Evolutionary conservation across 1,140 invertebrate genomes (phyloP).

Genomic region (Panulirus ornatus): DNA sequence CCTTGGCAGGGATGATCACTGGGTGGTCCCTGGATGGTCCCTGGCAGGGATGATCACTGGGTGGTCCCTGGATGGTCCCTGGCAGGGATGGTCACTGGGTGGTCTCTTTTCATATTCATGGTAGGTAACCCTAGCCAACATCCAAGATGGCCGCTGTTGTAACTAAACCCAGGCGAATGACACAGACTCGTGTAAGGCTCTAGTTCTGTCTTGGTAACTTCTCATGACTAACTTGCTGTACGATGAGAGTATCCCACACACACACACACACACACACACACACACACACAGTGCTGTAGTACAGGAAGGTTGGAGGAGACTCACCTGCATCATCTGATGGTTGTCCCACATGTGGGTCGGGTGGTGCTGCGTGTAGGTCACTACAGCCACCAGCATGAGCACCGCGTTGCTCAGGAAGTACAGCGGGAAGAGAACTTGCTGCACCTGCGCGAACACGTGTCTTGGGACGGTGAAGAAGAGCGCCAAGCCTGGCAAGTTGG

Average conservation of each 20-base stretch:
- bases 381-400: constrained; percentile 85
- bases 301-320: constrained; percentile 39
- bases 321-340: constrained; percentile 80
- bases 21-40: no score
- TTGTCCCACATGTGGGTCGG: constrained; percentile 76
- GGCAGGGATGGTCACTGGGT: no score
- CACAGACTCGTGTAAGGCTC: no score
- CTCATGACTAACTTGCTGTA: no score
- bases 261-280: background rate
- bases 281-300: background rate
- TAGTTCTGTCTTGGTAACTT: no score
- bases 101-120: no score
- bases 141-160: no score
- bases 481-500: constrained; percentile 83
- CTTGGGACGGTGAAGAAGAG: constrained; percentile 89
- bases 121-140: no score
- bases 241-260: background rate
- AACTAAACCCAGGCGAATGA: no score
- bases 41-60: no score
- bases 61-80: no score
- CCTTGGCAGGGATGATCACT: no score
- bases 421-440: constrained; percentile 90
- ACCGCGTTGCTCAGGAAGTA: constrained; percentile 89
- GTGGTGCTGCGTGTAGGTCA: constrained; percentile 83
- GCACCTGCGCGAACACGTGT: constrained; percentile 89